These are phyloP conservation scores for Panthera tigris DNA, from an alignment of 2,113 vertebrate genomes.

Conservation along the genomic window DNA sequence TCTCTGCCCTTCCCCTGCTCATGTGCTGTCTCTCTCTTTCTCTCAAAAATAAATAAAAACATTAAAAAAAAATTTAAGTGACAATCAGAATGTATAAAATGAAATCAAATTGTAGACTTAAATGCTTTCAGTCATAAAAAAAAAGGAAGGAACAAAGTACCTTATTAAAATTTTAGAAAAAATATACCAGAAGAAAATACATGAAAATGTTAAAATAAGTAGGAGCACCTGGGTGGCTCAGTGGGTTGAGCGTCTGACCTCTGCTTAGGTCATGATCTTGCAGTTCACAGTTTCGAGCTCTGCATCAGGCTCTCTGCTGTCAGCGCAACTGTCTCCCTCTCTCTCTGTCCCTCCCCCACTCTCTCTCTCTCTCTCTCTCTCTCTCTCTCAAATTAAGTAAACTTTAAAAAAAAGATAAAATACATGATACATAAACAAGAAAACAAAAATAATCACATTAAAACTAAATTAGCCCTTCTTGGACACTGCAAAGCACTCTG, in stretches of 20 bases:
- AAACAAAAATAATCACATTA: background rate
- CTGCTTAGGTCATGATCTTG: no score
- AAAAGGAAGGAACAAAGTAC: background rate
- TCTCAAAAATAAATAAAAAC: no score
- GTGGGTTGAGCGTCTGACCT: no score
- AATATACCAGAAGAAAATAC: background rate
- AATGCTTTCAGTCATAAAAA: background rate
- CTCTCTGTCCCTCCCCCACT: no score
- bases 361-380: no score
- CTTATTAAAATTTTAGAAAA: background rate
- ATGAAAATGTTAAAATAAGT: background rate
- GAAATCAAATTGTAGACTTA: background rate
- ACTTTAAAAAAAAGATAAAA: background rate
- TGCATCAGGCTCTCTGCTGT: no score
- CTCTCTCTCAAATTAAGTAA: no score
- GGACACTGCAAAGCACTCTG: background rate
- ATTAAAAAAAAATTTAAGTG: background rate
- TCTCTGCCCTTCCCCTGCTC: no score
- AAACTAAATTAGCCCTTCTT: background rate
- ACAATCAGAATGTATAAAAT: background rate
- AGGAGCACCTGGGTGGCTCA: no score
- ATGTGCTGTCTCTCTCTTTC: no score
- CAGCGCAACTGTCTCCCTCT: no score
- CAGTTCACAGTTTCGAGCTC: no score
- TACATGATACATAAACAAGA: background rate